phyloP scores from a whole-genome alignment of 2,888 invertebrate species.

The Cremastinae sp. region DNA sequence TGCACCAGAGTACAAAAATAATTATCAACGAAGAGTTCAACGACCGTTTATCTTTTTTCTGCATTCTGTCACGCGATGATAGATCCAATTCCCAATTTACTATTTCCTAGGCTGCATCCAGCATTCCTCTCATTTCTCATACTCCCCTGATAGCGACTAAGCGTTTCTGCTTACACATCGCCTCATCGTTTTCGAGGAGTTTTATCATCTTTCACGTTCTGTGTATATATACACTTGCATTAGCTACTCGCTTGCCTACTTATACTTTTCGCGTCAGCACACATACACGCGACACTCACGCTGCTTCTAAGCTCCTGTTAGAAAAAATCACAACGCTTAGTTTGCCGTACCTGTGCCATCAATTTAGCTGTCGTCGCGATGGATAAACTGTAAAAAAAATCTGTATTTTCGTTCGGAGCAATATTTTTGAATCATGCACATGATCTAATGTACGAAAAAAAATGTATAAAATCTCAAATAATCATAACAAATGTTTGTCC shows the following conservation, averaged over 20 bases:
- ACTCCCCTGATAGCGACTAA: constrained; percentile 55
- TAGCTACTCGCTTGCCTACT: constrained; percentile 23
- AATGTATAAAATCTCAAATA: too few species aligned
- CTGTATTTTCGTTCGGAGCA: neutral
- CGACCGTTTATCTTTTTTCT: neutral
- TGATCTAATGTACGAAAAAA: too few species aligned
- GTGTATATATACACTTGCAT: neutral
- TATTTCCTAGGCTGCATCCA: constrained; percentile 35
- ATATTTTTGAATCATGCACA: neutral
- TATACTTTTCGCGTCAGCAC: constrained; percentile 12
- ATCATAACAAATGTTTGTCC: too few species aligned
- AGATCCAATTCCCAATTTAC: constrained; percentile 9
- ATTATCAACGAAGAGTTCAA: neutral
- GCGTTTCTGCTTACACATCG: constrained; percentile 62
- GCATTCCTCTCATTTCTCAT: constrained; percentile 31
- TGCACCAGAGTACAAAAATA: neutral
- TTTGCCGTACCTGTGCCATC: constrained; percentile 51
- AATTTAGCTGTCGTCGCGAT: constrained; percentile 59
- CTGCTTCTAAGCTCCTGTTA: constrained; percentile 55
- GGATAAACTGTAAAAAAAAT: constrained; percentile 39
- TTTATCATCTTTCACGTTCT: constrained; percentile 31
- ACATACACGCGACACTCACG: constrained; percentile 1
- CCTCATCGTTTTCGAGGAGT: constrained; percentile 28
- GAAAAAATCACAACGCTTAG: constrained; percentile 60
- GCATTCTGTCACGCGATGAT: neutral